Conservation (phyloP, 2,113 vertebrate species). For the Leptobrachium leishanense region DNA sequence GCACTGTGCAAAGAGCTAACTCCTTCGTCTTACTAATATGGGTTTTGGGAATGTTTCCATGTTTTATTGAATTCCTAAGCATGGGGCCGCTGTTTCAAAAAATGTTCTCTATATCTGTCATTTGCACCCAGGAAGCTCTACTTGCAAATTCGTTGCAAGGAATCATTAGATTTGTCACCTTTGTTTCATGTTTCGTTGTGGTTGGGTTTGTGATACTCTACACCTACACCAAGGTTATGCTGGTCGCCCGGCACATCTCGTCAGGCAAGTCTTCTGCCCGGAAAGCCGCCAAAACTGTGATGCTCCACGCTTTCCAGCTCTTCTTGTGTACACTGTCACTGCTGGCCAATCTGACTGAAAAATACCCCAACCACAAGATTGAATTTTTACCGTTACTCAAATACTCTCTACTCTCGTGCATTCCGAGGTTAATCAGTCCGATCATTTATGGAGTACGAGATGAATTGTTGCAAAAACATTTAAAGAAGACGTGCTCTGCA, state of each 20-base stretch:
- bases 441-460: slow-evolving; percentile 31
- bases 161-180: neutral
- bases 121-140: neutral
- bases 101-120: neutral
- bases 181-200: neutral
- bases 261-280: neutral
- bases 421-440: slow-evolving; percentile 26
- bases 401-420: neutral
- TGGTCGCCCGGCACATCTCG: neutral
- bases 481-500: neutral
- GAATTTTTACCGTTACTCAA: neutral
- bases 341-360: neutral
- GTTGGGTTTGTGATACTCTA: neutral
- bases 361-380: neutral
- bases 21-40: neutral
- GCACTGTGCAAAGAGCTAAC: neutral
- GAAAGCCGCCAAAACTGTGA: neutral
- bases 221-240: neutral
- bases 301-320: slow-evolving; percentile 7
- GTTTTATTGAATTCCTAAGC: neutral
- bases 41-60: neutral
- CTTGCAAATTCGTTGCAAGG: neutral
- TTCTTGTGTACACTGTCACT: neutral
- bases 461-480: slow-evolving; percentile 11
- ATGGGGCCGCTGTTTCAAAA: neutral